Evolutionary conservation across 2,797 vertebrate species (phyloP).

Genomic region (Lutjanus campechanus): DNA sequence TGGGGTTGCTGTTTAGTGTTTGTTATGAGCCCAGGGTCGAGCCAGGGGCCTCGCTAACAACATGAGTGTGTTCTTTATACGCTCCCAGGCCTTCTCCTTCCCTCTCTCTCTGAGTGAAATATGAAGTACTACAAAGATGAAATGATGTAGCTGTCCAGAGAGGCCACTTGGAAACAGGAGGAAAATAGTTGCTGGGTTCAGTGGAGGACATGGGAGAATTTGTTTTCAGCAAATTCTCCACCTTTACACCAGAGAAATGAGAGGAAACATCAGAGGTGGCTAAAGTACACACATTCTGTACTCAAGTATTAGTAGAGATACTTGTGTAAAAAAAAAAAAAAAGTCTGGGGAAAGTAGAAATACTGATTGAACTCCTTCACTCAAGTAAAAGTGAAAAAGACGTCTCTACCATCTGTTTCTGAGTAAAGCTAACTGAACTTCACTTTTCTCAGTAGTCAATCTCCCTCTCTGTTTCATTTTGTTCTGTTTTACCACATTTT

Average conservation of each 20-base stretch:
- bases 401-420: too few species aligned
- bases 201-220: conserved; percentile 40
- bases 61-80: conserved; percentile 20
- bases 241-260: conserved; percentile 2
- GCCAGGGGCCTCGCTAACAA: conserved; percentile 28
- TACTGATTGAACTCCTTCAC: too few species aligned
- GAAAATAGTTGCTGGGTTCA: conserved; percentile 45
- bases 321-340: too few species aligned
- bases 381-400: too few species aligned
- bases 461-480: too few species aligned
- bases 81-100: conserved; percentile 1
- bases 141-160: conserved; percentile 38
- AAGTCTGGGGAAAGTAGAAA: too few species aligned
- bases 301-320: too few species aligned
- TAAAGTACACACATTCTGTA: too few species aligned
- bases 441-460: too few species aligned
- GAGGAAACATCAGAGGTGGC: background rate
- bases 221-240: conserved; percentile 16
- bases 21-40: conserved; percentile 29
- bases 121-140: conserved; percentile 35
- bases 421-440: too few species aligned
- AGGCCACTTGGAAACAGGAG: conserved; percentile 31
- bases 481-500: too few species aligned
- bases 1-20: conserved; percentile 27
- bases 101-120: conserved; percentile 16